Evolutionary conservation across 2,113 vertebrate genomes (phyloP).

Genomic region (Lepisosteus osseus): DNA sequence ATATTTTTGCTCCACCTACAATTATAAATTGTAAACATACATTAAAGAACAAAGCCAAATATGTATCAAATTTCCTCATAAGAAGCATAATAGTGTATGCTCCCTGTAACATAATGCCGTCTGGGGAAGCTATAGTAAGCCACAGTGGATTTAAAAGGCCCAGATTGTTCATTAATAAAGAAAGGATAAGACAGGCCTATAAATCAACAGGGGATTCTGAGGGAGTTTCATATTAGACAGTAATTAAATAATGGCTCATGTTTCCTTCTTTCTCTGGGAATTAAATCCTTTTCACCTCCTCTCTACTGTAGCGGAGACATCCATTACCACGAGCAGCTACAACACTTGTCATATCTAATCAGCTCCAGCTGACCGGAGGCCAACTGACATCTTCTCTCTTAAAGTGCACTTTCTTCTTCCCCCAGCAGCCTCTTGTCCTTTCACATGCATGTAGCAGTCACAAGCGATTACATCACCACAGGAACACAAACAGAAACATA

Average conservation of each 20-base stretch:
- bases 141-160: constrained; percentile 57
- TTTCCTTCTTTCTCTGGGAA: constrained; percentile 74
- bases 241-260: constrained; percentile 79
- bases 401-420: constrained; percentile 66
- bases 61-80: constrained; percentile 4
- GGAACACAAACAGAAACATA: constrained; percentile 80
- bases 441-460: constrained; percentile 77
- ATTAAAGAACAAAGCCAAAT: constrained; percentile 1
- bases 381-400: constrained; percentile 71
- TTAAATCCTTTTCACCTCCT: constrained; percentile 74
- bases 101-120: constrained; percentile 25
- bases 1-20: background rate
- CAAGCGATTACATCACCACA: constrained; percentile 77
- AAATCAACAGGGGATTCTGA: constrained; percentile 59
- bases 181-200: constrained; percentile 61
- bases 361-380: constrained; percentile 67
- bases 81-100: constrained; percentile 11
- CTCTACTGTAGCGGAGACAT: constrained; percentile 72
- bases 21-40: constrained; percentile 1
- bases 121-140: constrained; percentile 37
- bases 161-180: constrained; percentile 68
- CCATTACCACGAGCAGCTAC: constrained; percentile 81
- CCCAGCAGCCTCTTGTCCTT: constrained; percentile 73
- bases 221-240: constrained; percentile 61
- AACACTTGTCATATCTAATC: constrained; percentile 92